These are phyloP conservation scores for Serrognathus titanus DNA, from an alignment of 2,888 invertebrate genomes.

Conservation along the genomic window DNA sequence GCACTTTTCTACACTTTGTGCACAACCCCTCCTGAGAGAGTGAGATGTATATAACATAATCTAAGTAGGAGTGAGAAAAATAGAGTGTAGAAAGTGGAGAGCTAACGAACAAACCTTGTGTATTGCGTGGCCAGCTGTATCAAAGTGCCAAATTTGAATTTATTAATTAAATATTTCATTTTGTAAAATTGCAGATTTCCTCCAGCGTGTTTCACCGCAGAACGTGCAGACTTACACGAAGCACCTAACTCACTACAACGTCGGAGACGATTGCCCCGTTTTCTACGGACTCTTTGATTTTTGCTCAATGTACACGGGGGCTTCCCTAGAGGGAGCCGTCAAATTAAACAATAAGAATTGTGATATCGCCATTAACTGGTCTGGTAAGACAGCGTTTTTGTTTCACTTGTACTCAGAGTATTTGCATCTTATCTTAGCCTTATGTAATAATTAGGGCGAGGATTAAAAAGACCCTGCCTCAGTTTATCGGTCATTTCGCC, in stretches of 20 bases:
- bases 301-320: conserved; percentile 97
- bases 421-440: too few species aligned
- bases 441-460: too few species aligned
- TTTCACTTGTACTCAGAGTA: too few species aligned
- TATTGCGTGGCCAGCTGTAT: too few species aligned
- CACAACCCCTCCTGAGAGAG: too few species aligned
- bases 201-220: conserved; percentile 92
- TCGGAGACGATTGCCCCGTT: conserved; percentile 96
- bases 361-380: conserved; percentile 99
- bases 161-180: background rate
- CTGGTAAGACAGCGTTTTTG: conserved; percentile 50
- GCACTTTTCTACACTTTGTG: too few species aligned
- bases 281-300: conserved; percentile 98
- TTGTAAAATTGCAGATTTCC: conserved; percentile 61
- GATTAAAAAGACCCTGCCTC: too few species aligned
- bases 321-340: conserved; percentile 94
- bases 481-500: too few species aligned
- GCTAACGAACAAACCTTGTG: too few species aligned
- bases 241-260: conserved; percentile 90
- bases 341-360: conserved; percentile 92
- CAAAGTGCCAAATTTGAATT: background rate
- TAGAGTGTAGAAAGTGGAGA: too few species aligned
- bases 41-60: too few species aligned
- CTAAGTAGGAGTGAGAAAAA: too few species aligned
- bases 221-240: conserved; percentile 93